phyloP scores from a whole-genome alignment of 2,797 vertebrate species.

The Mallotus villosus region DNA sequence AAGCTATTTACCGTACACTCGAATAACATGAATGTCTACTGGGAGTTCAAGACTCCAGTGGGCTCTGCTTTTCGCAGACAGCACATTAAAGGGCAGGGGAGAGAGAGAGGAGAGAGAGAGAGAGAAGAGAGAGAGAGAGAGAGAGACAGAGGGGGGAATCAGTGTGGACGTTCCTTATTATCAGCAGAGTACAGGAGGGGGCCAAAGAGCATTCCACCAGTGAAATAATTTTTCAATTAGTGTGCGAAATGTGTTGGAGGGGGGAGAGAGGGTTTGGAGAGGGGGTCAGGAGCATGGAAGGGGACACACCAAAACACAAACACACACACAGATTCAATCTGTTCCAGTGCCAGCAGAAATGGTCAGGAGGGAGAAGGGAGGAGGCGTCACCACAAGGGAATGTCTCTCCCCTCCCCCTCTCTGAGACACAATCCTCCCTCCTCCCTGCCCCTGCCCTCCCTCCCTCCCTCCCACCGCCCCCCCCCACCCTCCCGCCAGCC shows the following conservation, averaged over 20 bases:
- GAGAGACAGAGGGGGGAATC: neutral
- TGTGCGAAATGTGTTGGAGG: neutral
- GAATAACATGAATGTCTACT: no score
- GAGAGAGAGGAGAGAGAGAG: neutral
- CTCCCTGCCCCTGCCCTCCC: neutral
- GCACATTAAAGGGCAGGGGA: no score
- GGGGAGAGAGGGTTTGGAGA: neutral
- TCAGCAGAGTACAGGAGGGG: neutral
- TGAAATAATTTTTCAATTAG: constrained; percentile 1
- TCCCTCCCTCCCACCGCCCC: neutral
- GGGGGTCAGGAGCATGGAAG: neutral
- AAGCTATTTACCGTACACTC: no score
- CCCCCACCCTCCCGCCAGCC: neutral
- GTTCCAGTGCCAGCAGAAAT: neutral
- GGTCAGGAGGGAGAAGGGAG: neutral
- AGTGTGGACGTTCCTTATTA: neutral
- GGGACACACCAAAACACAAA: neutral
- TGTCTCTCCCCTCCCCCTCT: neutral
- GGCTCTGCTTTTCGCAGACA: no score
- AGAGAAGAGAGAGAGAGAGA: neutral
- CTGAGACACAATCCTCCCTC: neutral
- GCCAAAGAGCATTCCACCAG: neutral
- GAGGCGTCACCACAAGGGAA: constrained; percentile 5
- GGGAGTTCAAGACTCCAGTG: no score
- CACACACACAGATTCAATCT: neutral